These are phyloP conservation scores for Eugnorisma glareosa DNA, from an alignment of 2,888 invertebrate genomes.

Conservation along the genomic window DNA sequence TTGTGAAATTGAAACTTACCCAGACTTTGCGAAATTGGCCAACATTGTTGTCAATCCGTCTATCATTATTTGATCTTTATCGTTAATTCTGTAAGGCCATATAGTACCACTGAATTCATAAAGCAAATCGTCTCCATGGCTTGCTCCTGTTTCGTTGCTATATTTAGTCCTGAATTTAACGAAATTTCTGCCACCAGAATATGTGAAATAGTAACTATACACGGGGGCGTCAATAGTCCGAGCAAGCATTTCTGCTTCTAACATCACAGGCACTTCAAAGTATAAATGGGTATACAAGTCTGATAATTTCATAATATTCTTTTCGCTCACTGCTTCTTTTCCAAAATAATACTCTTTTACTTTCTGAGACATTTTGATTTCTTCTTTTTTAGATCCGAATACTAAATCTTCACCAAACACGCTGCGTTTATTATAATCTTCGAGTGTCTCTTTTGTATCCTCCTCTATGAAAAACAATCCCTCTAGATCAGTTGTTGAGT, in stretches of 20 bases:
- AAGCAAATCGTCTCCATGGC: constrained; percentile 83
- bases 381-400: constrained; percentile 77
- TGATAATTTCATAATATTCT: constrained; percentile 77
- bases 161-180: constrained; percentile 75
- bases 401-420: constrained; percentile 82
- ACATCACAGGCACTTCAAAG: constrained; percentile 80
- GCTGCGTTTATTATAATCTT: constrained; percentile 73
- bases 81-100: constrained; percentile 74
- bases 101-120: constrained; percentile 80
- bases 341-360: constrained; percentile 85
- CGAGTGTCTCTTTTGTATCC: constrained; percentile 70
- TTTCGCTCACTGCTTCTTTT: constrained; percentile 79
- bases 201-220: constrained; percentile 82
- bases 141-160: constrained; percentile 76
- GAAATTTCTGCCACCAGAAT: constrained; percentile 81
- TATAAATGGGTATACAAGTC: constrained; percentile 81
- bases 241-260: constrained; percentile 77
- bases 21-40: constrained; percentile 86
- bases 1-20: constrained; percentile 69
- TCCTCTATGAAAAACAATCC: constrained; percentile 73
- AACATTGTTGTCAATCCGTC: constrained; percentile 80
- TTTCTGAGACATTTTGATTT: constrained; percentile 64
- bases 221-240: constrained; percentile 71
- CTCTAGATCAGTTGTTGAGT: constrained; percentile 81
- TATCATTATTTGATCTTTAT: constrained; percentile 77